phyloP scores from a whole-genome alignment of 2,888 invertebrate genomes.

The Xanthorhoe spadicearia region DNA sequence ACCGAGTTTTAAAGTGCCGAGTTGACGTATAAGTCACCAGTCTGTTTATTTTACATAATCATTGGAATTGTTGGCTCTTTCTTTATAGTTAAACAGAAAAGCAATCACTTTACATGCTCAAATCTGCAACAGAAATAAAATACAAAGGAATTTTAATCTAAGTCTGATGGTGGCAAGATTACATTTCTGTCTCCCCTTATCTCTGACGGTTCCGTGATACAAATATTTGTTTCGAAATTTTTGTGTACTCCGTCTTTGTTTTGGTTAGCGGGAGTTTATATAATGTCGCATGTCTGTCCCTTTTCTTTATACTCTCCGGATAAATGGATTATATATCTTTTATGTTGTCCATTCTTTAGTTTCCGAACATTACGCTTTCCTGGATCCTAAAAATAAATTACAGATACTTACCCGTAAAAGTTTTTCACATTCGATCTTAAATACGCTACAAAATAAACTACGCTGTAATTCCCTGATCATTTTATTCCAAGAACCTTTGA shows the following conservation, averaged over 20 bases:
- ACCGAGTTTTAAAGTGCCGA: no score
- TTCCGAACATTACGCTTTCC: constrained; percentile 1
- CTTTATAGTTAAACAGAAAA: constrained; percentile 13
- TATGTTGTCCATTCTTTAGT: background rate
- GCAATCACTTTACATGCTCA: constrained; percentile 18
- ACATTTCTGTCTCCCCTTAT: constrained; percentile 63
- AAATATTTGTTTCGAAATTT: constrained; percentile 57
- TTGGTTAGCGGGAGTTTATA: constrained; percentile 14
- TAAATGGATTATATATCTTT: constrained; percentile 13
- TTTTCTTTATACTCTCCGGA: constrained; percentile 12
- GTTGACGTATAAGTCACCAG: no score
- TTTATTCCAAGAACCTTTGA: background rate
- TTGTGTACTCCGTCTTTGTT: constrained; percentile 37
- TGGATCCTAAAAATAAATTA: background rate
- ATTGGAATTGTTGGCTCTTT: background rate
- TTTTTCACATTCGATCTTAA: background rate
- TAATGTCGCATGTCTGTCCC: constrained; percentile 8
- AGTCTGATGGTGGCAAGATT: constrained; percentile 59
- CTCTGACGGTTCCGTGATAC: constrained; percentile 56
- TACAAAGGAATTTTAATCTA: constrained; percentile 61
- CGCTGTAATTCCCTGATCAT: background rate
- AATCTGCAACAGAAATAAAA: constrained; percentile 23
- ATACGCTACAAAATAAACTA: background rate
- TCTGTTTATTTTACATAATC: no score
- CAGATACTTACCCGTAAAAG: background rate